A percentile compares a stretch with the other conserved stretches of the same genome.
Conservation (phyloP, 2,113 vertebrate species). For the Apodemus speciosus region DNA sequence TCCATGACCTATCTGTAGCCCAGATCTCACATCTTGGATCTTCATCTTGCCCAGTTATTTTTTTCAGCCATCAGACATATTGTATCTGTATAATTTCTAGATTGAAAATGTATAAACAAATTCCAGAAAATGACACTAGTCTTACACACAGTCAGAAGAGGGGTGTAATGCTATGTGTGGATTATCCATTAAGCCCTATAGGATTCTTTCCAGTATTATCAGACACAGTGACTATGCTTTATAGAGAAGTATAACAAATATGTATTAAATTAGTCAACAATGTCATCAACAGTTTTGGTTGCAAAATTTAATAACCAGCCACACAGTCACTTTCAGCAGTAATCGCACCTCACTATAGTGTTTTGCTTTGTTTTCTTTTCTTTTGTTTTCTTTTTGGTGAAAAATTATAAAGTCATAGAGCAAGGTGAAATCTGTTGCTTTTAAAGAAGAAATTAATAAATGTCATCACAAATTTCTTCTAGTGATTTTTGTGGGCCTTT, state of each 20-base stretch:
- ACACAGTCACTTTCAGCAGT: neutral
- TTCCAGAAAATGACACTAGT: neutral
- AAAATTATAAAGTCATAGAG: neutral
- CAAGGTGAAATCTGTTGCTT: neutral
- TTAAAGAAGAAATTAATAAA: slow-evolving; percentile 7
- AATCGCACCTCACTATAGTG: neutral
- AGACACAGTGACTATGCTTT: neutral
- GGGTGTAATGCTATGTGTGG: neutral
- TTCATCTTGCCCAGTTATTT: neutral
- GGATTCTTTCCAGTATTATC: neutral
- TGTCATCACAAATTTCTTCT: neutral
- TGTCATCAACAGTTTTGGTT: neutral
- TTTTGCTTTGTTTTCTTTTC: neutral
- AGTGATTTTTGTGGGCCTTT: neutral
- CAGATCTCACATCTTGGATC: neutral
- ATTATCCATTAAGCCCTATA: neutral
- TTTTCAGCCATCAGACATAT: neutral
- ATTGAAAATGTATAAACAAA: neutral
- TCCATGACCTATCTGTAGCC: neutral
- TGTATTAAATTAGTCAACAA: neutral
- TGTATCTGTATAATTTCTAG: neutral
- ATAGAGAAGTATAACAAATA: neutral
- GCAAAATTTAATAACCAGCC: neutral
- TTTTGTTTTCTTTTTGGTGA: neutral
- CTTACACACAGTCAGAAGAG: neutral